Conservation (phyloP, 1,140 invertebrate genomes). For the Zophobas atratus region DNA sequence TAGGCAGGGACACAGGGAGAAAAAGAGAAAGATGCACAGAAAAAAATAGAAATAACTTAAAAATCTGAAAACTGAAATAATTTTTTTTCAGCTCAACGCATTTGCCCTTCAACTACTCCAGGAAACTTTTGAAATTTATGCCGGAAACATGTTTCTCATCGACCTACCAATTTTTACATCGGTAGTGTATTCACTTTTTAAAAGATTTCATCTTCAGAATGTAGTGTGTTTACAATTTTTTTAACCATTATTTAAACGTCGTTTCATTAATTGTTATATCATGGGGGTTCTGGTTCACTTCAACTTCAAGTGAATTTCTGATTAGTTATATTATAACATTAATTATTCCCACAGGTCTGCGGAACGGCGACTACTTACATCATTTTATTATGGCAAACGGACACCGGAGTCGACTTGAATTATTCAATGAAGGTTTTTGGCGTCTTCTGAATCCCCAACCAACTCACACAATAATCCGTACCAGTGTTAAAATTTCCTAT, state of each 20-base stretch:
- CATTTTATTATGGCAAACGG: conserved; percentile 9
- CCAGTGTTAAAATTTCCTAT: too few species aligned
- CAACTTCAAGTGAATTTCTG: too few species aligned
- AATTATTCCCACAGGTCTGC: not conserved
- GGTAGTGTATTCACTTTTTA: conserved; percentile 2
- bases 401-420: conserved; percentile 9
- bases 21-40: too few species aligned
- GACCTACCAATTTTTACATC: conserved; percentile 24
- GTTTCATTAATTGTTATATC: too few species aligned
- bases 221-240: not conserved
- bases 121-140: conserved; percentile 11
- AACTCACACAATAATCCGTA: too few species aligned
- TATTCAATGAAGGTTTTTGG: conserved; percentile 28
- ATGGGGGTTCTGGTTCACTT: too few species aligned
- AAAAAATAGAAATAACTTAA: not conserved
- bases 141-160: conserved; percentile 21
- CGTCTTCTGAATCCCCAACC: not conserved
- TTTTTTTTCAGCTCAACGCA: conserved; percentile 16
- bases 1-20: too few species aligned
- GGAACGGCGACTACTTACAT: conserved; percentile 9
- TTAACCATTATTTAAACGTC: too few species aligned
- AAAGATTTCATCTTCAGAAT: not conserved
- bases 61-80: not conserved
- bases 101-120: conserved; percentile 5
- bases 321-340: too few species aligned